Evolutionary conservation across 1,140 invertebrate species (phyloP).

Genomic region (Drosophila mayri): DNA sequence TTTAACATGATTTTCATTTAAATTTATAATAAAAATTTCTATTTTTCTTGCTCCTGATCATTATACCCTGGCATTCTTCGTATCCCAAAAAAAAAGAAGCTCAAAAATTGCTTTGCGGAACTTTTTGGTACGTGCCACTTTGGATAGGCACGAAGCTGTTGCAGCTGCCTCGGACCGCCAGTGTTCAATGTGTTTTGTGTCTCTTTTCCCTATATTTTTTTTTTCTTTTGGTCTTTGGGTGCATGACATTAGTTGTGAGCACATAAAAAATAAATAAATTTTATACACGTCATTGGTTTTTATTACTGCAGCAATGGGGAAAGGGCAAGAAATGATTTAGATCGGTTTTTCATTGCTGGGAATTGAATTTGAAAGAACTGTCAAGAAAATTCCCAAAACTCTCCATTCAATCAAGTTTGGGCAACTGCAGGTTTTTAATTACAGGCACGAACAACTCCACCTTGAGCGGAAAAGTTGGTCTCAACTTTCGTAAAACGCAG

Average conservation of each 20-base stretch:
- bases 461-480: constrained; percentile 37
- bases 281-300: constrained; percentile 78
- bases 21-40: background rate
- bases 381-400: background rate
- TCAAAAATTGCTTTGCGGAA: constrained; percentile 79
- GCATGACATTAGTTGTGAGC: constrained; percentile 74
- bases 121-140: constrained; percentile 71
- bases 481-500: constrained; percentile 62
- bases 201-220: constrained; percentile 25
- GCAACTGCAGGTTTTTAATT: constrained; percentile 34
- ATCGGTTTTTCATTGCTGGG: constrained; percentile 15
- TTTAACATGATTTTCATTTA: too few relatives aligned
- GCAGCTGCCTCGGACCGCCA: constrained; percentile 53
- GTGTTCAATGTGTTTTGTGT: constrained; percentile 48
- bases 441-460: constrained; percentile 17
- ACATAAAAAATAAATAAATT: constrained; percentile 83
- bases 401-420: constrained; percentile 31
- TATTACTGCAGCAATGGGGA: constrained; percentile 73
- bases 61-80: constrained; percentile 12
- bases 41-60: background rate
- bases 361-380: constrained; percentile 1
- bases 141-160: constrained; percentile 64
- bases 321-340: constrained; percentile 66
- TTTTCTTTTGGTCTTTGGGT: constrained; percentile 13
- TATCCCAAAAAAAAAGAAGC: constrained; percentile 34